Conservation (phyloP, 2,888 invertebrate genomes). For the Sarcophaga rosellei region DNA sequence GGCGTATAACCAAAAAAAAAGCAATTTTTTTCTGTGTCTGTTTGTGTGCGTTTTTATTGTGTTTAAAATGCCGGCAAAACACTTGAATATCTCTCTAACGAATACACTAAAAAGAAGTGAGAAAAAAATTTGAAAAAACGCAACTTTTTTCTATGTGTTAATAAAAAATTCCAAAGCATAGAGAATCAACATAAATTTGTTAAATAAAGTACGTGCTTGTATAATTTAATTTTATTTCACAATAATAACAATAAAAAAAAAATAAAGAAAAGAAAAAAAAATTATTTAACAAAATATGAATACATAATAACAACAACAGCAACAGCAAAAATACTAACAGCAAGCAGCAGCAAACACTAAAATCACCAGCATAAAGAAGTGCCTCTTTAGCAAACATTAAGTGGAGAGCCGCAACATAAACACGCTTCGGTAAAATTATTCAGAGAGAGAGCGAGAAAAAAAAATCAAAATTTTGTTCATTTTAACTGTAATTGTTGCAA, state of each 20-base stretch:
- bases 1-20: neutral
- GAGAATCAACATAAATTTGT: conserved; percentile 52
- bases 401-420: too few relatives aligned
- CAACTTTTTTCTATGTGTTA: too few relatives aligned
- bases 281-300: neutral
- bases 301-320: neutral
- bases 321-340: neutral
- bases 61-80: conserved; percentile 47
- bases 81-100: neutral
- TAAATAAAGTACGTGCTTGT: conserved; percentile 58
- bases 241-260: conserved; percentile 11
- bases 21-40: neutral
- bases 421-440: too few relatives aligned
- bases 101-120: neutral
- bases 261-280: neutral
- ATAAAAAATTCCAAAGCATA: neutral
- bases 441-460: too few relatives aligned
- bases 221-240: conserved; percentile 37
- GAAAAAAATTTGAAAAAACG: conserved; percentile 21
- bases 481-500: too few relatives aligned
- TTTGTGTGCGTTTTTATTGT: conserved; percentile 19
- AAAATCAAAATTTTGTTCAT: too few relatives aligned
- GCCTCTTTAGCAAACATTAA: too few relatives aligned
- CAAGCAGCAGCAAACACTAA: too few relatives aligned
- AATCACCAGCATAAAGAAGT: too few relatives aligned